Conservation (phyloP, 2,797 vertebrate species). For the Bufotes viridis region DNA sequence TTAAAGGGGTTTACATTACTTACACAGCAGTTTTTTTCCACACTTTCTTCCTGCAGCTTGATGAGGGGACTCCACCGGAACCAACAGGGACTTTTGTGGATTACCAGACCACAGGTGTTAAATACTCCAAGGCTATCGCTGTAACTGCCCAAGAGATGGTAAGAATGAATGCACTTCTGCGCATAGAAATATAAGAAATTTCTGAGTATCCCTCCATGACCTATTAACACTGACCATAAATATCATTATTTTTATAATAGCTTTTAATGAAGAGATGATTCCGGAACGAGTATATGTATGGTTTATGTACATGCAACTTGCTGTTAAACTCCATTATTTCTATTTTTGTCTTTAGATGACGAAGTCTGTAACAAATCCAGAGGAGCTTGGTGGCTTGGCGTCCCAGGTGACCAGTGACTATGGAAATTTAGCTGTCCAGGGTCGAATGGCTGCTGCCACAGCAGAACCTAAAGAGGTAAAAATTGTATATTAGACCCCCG, state of each 20-base stretch:
- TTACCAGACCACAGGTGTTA: constrained; percentile 98
- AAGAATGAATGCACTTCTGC: constrained; percentile 66
- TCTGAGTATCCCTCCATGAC: neutral
- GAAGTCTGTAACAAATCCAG: constrained; percentile 96
- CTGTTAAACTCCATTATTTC: neutral
- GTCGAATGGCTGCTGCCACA: constrained; percentile 92
- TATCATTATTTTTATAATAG: neutral
- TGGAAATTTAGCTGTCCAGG: constrained; percentile 93
- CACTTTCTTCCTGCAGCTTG: constrained; percentile 77
- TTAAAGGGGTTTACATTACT: neutral
- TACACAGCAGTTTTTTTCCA: neutral
- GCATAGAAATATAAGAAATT: neutral
- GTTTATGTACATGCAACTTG: neutral
- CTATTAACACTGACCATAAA: neutral
- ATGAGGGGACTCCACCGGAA: constrained; percentile 93
- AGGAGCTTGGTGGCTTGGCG: constrained; percentile 94
- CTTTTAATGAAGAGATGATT: neutral
- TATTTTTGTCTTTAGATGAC: constrained; percentile 86
- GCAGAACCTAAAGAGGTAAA: constrained; percentile 95
- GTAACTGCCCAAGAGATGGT: constrained; percentile 99
- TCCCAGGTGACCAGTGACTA: constrained; percentile 98
- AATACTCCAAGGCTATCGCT: constrained; percentile 95
- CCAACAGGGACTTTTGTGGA: constrained; percentile 95
- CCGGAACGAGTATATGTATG: neutral
- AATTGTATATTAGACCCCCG: neutral